Base-by-base conservation (phyloP, 2,888 invertebrate species). In the Patella depressa region DNA sequence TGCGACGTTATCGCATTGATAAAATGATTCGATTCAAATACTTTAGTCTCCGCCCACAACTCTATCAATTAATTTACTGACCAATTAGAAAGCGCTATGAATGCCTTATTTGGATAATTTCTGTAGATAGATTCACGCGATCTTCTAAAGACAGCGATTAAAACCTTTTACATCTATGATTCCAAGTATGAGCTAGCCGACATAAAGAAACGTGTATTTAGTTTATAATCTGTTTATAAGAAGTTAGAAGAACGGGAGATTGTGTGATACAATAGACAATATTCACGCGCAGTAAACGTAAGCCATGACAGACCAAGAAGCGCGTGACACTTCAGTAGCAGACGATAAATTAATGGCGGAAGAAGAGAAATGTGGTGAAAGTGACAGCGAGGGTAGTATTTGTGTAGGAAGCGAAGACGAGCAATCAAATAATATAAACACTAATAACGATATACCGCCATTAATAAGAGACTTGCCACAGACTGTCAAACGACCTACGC, bases 91-190 rank as follows among this genome's bases (percentile, higher is more conserved):
- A 29, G 54, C 70, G 70, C 75, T 55, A 70, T 71, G 55, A 54
- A 53, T 70, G 53, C 75, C 75, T 71, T 75, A 75, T 75, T 75
- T 71, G 75, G 75, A 70, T 75, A 70, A 75, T 75, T 75, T 75
- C 70, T 34, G 54, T 75, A 19, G 9, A 65, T 19, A 19, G 65
- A 65, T 65, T 65, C 19, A 19, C 19, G 65, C 24, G 65, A 65
- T 65, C 19, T 65, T 65, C 19, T 24, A 65, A 65, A 24, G 24
- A 65, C 19, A 65, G 65, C 12, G 11, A 65, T 65, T 65, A 65
- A 24, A 9, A 65, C 65, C 19, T 65, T 65, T 65, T 24, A 65
- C 65, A 19, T 65, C 45, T 45, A 45, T 45, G 45, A 45, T 45
- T 45, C 45, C 45, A 45, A 45, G 45, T 9, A 45, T 45, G 45